A percentile compares a stretch with the other conserved stretches of the same genome.
Conservation (phyloP, 2,888 invertebrate species). For the Amphipyra tragopoginis region DNA sequence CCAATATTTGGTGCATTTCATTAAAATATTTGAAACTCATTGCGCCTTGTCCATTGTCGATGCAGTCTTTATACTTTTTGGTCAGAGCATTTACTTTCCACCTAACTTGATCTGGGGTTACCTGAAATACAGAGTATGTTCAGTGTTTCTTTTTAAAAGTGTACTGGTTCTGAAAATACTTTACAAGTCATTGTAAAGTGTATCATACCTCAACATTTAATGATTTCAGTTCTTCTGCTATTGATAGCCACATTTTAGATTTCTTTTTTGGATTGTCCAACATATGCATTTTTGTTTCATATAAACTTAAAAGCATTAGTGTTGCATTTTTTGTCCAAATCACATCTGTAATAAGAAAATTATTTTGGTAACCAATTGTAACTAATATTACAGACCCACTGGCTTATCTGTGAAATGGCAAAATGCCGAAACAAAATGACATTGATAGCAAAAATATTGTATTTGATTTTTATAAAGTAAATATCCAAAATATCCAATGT, state of each 20-base stretch:
- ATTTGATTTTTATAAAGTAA: no score
- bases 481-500: no score
- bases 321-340: constrained; percentile 80
- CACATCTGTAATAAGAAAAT: constrained; percentile 64
- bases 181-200: no score
- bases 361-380: neutral
- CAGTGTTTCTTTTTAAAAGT: no score
- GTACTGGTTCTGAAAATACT: neutral
- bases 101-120: constrained; percentile 78
- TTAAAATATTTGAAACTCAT: constrained; percentile 77
- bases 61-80: constrained; percentile 79
- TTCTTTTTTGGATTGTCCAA: constrained; percentile 81
- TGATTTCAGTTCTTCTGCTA: constrained; percentile 77
- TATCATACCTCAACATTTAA: constrained; percentile 77
- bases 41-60: constrained; percentile 75
- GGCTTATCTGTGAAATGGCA: no score
- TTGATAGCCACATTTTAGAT: constrained; percentile 80
- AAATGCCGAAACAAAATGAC: no score
- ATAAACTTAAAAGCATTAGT: constrained; percentile 74
- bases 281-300: constrained; percentile 79
- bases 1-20: constrained; percentile 82
- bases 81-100: constrained; percentile 82
- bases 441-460: no score
- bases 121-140: constrained; percentile 57
- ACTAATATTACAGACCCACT: no score